phyloP scores from a whole-genome alignment of 2,113 vertebrate species.

The Chionomys nivalis region DNA sequence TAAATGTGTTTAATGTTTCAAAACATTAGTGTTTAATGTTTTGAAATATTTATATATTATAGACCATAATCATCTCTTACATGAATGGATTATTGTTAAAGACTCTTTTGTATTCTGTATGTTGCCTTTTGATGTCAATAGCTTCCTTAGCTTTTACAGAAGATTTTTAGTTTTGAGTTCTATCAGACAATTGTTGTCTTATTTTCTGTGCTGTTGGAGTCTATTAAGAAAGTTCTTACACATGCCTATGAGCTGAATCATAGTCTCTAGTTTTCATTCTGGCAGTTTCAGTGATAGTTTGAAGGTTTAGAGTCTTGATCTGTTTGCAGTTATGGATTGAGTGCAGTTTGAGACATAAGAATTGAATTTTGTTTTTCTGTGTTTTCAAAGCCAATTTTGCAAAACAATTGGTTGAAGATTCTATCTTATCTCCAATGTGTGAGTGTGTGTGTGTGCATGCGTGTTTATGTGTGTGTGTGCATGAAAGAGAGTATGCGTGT shows the following conservation, averaged over 20 bases:
- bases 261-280: no score
- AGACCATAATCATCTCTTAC: background rate
- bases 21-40: background rate
- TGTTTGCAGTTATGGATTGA: no score
- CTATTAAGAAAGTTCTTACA: background rate
- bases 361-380: no score
- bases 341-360: no score
- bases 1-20: background rate
- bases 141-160: background rate
- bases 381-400: no score
- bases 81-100: background rate
- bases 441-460: background rate
- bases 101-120: background rate
- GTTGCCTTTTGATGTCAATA: background rate
- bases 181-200: background rate
- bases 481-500: no score
- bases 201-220: background rate
- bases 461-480: background rate
- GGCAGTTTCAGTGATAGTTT: no score
- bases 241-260: no score
- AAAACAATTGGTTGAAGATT: no score
- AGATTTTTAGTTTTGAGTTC: background rate
- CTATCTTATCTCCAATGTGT: no score
- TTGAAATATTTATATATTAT: background rate
- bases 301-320: no score